Evolutionary conservation across 2,113 vertebrate genomes (phyloP).

Genomic region (Chroicocephalus ridibundus): DNA sequence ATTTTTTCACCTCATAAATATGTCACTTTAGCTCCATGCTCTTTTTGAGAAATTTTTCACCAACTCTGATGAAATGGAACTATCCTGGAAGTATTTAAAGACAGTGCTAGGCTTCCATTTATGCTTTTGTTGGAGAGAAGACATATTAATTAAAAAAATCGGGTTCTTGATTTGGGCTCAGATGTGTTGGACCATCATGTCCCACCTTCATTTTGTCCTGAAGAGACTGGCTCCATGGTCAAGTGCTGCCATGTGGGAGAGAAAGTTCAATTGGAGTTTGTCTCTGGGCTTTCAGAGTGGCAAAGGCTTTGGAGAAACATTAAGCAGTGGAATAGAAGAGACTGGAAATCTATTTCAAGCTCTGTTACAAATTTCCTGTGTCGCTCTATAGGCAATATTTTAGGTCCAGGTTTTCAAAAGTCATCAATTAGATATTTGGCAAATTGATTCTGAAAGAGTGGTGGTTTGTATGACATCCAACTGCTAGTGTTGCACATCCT

Average conservation of each 20-base stretch:
- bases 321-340: not conserved
- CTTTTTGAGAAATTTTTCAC: slow-evolving; percentile 55
- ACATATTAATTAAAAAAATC: not conserved
- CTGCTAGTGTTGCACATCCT: not conserved
- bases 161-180: not conserved
- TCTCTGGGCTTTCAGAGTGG: not conserved
- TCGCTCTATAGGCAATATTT: not conserved
- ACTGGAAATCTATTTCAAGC: not conserved
- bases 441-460: not conserved
- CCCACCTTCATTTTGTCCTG: not conserved
- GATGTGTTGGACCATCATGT: not conserved
- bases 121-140: not conserved
- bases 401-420: not conserved
- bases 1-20: slow-evolving; percentile 75
- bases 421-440: not conserved
- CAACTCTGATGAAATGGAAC: slow-evolving; percentile 1
- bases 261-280: not conserved
- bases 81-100: slow-evolving; percentile 8
- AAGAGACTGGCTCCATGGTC: not conserved
- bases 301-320: not conserved
- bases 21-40: slow-evolving; percentile 40
- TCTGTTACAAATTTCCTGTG: not conserved
- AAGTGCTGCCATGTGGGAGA: not conserved
- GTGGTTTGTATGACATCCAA: not conserved
- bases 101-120: not conserved